A percentile compares a stretch with the other conserved stretches of the same genome.
These are phyloP conservation scores for Lynx canadensis DNA, from an alignment of 2,113 vertebrate genomes.

Conservation along the genomic window DNA sequence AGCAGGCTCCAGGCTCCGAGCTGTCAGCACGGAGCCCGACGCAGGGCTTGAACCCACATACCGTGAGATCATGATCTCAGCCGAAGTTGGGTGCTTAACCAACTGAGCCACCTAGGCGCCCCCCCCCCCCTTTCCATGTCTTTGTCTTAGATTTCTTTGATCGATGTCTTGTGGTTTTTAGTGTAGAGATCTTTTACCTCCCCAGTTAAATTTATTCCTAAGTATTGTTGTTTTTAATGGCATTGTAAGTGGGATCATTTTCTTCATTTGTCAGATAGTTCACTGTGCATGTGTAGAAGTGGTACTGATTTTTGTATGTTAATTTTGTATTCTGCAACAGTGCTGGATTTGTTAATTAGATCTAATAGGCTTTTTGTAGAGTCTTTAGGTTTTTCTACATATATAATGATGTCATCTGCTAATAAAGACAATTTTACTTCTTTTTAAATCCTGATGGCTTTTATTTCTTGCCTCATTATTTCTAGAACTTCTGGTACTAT, in stretches of 20 bases:
- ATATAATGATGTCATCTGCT: not conserved
- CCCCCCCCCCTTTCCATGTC: too few species aligned
- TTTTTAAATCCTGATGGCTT: not conserved
- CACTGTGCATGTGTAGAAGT: not conserved
- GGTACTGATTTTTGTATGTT: not conserved
- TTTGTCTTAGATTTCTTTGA: not conserved
- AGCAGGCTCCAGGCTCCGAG: too few species aligned
- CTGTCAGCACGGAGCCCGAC: too few species aligned
- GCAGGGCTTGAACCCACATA: too few species aligned
- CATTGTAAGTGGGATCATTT: not conserved
- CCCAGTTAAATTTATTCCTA: not conserved
- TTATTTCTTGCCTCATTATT: not conserved
- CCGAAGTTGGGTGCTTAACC: too few species aligned
- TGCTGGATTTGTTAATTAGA: not conserved
- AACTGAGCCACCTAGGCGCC: too few species aligned
- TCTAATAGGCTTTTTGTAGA: not conserved
- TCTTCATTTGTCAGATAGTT: not conserved
- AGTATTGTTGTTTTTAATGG: not conserved
- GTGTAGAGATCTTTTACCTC: not conserved
- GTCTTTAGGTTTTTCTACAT: not conserved
- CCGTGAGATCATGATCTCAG: too few species aligned
- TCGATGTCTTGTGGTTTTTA: not conserved
- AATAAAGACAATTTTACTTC: not conserved
- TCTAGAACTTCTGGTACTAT: not conserved
- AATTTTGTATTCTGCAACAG: not conserved